phyloP scores from a whole-genome alignment of 2,113 vertebrate genomes.

The Onychostoma macrolepis region DNA sequence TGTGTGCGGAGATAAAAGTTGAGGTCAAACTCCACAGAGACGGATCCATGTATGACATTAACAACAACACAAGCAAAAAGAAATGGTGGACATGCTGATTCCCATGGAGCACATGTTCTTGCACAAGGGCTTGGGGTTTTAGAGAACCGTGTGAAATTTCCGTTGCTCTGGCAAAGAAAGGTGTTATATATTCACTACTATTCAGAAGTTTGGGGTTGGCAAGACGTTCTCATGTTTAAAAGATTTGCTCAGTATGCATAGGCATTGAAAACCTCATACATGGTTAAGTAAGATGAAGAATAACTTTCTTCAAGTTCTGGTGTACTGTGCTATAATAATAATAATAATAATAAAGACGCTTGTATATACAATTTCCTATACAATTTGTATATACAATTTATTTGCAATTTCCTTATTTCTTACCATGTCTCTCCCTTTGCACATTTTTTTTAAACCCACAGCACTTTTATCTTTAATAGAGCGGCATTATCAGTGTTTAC shows the following conservation, averaged over 20 bases:
- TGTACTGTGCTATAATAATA: no score
- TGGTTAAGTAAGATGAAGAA: not conserved
- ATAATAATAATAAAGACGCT: no score
- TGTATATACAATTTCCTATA: no score
- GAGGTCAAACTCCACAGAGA: constrained; percentile 29
- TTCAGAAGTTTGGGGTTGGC: not conserved
- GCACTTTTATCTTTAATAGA: constrained; percentile 2
- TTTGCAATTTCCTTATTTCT: not conserved
- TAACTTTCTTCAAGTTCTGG: not conserved
- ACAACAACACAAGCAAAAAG: not conserved
- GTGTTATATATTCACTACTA: not conserved
- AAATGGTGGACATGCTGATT: not conserved
- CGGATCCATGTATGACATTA: not conserved
- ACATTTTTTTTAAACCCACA: not conserved
- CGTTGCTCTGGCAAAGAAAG: not conserved
- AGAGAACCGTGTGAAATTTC: not conserved
- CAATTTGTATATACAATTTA: no score
- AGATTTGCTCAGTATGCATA: no score
- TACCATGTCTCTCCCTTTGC: not conserved
- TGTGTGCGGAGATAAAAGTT: constrained; percentile 37
- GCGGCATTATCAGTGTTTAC: not conserved
- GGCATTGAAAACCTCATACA: no score
- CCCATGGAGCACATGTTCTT: not conserved
- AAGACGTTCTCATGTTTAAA: no score
- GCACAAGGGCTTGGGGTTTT: not conserved